Evolutionary conservation across 2,888 invertebrate genomes (phyloP), one percentile per base, ranked within the genome.

Genomic region (Hypomecis atomaria): DNA sequence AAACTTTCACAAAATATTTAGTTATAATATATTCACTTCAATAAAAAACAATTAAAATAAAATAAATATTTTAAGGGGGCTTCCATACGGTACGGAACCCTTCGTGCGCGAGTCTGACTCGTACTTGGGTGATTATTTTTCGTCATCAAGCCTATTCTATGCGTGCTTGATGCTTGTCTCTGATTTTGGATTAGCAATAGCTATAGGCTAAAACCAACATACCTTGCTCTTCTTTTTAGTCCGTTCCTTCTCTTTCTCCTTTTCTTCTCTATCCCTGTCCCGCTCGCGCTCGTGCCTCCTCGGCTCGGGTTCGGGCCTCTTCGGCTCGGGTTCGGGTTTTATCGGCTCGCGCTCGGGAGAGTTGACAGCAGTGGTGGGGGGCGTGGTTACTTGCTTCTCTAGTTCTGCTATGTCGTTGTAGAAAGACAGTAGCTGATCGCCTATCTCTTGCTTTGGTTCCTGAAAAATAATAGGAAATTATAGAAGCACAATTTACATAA

Each of bases 321-420:
- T 44, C 11, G 34, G 6, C 33, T 64, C 64, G n/a, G 49, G 53
- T 23, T 40, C 62, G 54, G 44, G 9, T 13, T 40, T 37, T 9
- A 55, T 9, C 33, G 1, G 13, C 45, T 36, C 43, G 34, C 40
- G 68, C 6, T 77, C 79, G 3, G 80, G 81, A 1, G 82, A 75
- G 65, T 68, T 49, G 65, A 73, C 13, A 1, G 76, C 70, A 2
- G 73, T 71, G 60, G 38, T 11, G 8, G 59, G 75, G 8, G 73
- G 79, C 0, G 72, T 69, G 0, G 77, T 71, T 0, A 77, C 62
- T 0, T 75, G 71, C 48, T 90, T 89, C 71, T 94, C 94, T 1
- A 94, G 67, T 52, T 91, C 87, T 0, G 94, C 94, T 36, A 94
- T 84, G 65, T 94, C 94, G 69, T 86, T 93, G 85, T 94, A 94